A percentile compares a stretch with the other conserved stretches of the same genome.
phyloP scores from a whole-genome alignment of 35 echinoderm and acorn worm species.

The Lytechinus variegatus region DNA sequence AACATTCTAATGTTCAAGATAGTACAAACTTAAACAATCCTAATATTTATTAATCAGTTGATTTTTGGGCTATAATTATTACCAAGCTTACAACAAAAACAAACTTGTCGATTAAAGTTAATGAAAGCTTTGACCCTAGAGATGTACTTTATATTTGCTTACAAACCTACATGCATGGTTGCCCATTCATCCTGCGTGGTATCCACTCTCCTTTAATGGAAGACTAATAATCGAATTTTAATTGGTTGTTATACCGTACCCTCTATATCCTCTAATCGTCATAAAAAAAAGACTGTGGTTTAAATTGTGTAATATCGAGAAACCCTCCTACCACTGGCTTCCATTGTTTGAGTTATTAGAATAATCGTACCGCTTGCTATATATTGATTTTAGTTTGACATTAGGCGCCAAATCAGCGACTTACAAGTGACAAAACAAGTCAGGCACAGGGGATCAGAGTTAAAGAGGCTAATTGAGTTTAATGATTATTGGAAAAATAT shows the following conservation, averaged over 20 bases:
- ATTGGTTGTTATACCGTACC: not conserved
- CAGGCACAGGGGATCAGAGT: not conserved
- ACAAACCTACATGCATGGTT: not conserved
- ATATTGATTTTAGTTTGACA: not conserved
- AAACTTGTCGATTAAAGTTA: not conserved
- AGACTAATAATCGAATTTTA: not conserved
- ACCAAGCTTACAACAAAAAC: not conserved
- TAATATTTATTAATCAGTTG: too few species aligned
- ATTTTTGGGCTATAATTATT: too few species aligned
- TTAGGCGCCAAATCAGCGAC: not conserved
- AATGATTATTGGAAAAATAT: too few species aligned
- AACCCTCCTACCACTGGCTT: not conserved
- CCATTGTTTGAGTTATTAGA: not conserved
- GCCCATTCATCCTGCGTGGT: not conserved
- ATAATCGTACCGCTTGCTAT: not conserved
- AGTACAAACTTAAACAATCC: too few species aligned
- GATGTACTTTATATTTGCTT: not conserved
- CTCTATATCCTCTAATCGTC: not conserved
- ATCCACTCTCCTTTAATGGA: not conserved
- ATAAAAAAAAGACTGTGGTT: not conserved
- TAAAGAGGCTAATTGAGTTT: not conserved
- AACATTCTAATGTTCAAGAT: too few species aligned
- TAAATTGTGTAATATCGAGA: not conserved
- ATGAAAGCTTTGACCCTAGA: not conserved
- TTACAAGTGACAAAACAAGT: too few species aligned